Percentiles rank a stretch among this genome's conserved stretches.
Conservation (phyloP, 1,140 invertebrate genomes). For the Drosophila arizonae region DNA sequence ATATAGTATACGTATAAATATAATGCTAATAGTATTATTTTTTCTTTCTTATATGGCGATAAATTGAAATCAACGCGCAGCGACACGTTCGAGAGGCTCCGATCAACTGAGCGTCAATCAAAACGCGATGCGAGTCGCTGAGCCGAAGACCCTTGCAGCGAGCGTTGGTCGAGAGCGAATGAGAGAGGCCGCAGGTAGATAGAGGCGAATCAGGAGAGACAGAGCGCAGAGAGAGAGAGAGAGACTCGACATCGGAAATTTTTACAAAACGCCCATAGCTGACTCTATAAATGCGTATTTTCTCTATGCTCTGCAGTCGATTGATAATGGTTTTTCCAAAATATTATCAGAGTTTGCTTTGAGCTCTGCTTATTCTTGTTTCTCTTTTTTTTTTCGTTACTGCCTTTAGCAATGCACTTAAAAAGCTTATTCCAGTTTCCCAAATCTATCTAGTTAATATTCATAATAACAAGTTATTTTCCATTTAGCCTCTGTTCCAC, state of each 20-base stretch:
- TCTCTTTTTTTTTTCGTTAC: too few species aligned
- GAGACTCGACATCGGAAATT: background rate
- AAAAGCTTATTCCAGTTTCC: background rate
- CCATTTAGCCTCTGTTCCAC: background rate
- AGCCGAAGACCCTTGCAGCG: conserved; percentile 31
- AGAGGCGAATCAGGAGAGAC: background rate
- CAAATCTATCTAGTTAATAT: background rate
- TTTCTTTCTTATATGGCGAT: conserved; percentile 7
- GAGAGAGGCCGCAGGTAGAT: background rate
- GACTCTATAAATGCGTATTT: background rate
- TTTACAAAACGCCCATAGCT: background rate
- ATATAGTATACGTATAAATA: conserved; percentile 28
- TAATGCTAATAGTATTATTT: conserved; percentile 10
- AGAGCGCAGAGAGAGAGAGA: conserved; percentile 3
- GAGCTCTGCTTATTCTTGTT: background rate
- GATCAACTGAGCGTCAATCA: conserved; percentile 80
- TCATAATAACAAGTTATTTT: conserved; percentile 14
- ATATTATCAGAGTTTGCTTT: conserved; percentile 16
- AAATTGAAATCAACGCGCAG: conserved; percentile 51
- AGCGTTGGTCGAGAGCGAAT: background rate
- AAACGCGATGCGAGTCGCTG: conserved; percentile 40
- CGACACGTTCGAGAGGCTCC: conserved; percentile 71
- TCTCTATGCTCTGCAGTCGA: conserved; percentile 11
- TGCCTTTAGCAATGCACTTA: background rate
- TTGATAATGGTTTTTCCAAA: conserved; percentile 32